Percentiles rank a stretch among this genome's conserved stretches.
phyloP scores from a whole-genome alignment of 92 coral and sea anemone species.

The Epizoanthus rinbou region DNA sequence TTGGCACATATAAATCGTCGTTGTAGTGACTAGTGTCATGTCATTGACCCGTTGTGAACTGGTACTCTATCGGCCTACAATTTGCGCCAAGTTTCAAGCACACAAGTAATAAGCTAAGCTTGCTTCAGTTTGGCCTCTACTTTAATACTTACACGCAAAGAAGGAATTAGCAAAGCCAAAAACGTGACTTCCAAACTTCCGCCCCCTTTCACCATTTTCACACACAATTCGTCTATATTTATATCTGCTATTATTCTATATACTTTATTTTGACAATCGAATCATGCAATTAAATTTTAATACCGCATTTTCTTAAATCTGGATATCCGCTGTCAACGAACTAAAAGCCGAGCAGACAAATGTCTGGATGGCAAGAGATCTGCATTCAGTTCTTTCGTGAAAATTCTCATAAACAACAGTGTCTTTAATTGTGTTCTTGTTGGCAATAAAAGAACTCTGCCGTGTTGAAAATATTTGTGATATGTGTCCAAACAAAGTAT shows the following conservation, averaged over 20 bases:
- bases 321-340: background rate
- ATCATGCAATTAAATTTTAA: background rate
- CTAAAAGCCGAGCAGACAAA: background rate
- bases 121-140: background rate
- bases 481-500: too few relatives aligned
- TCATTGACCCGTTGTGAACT: background rate
- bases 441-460: background rate
- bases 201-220: background rate
- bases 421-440: background rate
- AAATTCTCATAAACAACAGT: background rate
- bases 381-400: too few relatives aligned
- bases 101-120: slow-evolving; percentile 9
- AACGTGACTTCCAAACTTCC: slow-evolving; percentile 39
- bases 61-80: background rate
- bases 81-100: slow-evolving; percentile 12
- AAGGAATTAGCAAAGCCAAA: background rate
- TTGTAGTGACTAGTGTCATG: too few relatives aligned
- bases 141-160: background rate
- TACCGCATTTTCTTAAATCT: background rate
- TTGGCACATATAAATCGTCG: too few relatives aligned
- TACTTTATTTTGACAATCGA: background rate
- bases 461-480: too few relatives aligned
- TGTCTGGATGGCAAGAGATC: background rate
- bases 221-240: slow-evolving; percentile 17
- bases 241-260: background rate